Conservation (phyloP, 2,797 vertebrate genomes). For the Lacerta agilis region DNA sequence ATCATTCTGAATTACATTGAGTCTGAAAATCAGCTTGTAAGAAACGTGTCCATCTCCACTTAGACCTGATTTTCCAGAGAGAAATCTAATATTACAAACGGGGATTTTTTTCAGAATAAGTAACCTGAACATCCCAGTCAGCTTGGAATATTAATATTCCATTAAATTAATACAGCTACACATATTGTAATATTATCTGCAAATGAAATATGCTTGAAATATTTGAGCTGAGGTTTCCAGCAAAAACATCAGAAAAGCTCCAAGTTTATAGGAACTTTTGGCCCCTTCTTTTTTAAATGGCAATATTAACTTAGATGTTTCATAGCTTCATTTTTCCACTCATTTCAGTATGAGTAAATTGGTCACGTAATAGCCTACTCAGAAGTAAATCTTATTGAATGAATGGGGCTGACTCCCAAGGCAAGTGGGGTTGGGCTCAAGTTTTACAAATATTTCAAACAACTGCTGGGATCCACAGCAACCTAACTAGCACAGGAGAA, state of each 20-base stretch:
- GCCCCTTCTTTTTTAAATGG: not conserved
- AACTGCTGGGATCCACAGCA: not conserved
- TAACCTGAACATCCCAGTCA: slow-evolving; percentile 26
- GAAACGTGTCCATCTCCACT: not conserved
- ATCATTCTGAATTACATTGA: not conserved
- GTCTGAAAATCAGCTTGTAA: not conserved
- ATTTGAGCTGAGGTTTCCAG: not conserved
- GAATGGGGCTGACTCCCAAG: too few species aligned
- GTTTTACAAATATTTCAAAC: too few species aligned
- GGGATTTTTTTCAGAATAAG: slow-evolving; percentile 32
- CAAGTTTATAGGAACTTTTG: not conserved
- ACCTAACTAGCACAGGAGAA: not conserved
- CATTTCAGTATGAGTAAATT: too few species aligned
- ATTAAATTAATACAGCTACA: slow-evolving; percentile 19
- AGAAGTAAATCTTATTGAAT: too few species aligned
- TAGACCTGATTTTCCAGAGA: slow-evolving; percentile 9
- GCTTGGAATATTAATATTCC: slow-evolving; percentile 25
- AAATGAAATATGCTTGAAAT: not conserved
- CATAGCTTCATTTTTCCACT: too few species aligned
- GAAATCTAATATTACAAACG: not conserved
- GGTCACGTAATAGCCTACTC: too few species aligned
- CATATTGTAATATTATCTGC: not conserved
- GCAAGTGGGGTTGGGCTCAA: too few species aligned
- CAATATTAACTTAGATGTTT: not conserved
- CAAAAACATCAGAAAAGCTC: not conserved